Evolutionary conservation across 2,797 vertebrate genomes (phyloP).

Genomic region (Xyrichtys novacula): DNA sequence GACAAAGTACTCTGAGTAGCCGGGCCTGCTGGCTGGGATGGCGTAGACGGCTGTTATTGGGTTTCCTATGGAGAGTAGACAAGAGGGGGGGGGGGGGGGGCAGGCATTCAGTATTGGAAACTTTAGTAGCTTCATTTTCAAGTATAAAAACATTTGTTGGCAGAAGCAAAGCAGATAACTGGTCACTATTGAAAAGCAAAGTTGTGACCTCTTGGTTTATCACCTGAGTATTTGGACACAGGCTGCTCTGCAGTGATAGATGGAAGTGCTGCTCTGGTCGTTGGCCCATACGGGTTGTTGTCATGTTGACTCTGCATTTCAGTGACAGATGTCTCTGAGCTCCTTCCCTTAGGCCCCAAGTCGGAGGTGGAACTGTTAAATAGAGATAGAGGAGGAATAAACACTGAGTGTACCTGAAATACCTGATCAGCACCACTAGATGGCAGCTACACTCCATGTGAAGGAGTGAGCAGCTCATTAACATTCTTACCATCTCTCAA

Average conservation of each 20-base stretch:
- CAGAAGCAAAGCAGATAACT: background rate
- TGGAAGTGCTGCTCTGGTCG: slow-evolving; percentile 87
- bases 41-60: slow-evolving; percentile 97
- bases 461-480: slow-evolving; percentile 50
- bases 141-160: no score
- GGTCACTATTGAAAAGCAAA: slow-evolving; percentile 24
- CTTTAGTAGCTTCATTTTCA: no score
- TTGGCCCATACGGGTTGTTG: slow-evolving; percentile 85
- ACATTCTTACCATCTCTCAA: slow-evolving; percentile 71
- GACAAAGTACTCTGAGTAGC: slow-evolving; percentile 94
- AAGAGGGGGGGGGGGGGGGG: slow-evolving; percentile 1
- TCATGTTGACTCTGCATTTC: slow-evolving; percentile 90
- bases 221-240: slow-evolving; percentile 96
- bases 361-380: slow-evolving; percentile 92
- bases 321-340: slow-evolving; percentile 86
- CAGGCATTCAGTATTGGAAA: background rate
- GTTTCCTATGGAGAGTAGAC: slow-evolving; percentile 86
- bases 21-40: slow-evolving; percentile 93
- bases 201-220: slow-evolving; percentile 31
- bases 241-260: slow-evolving; percentile 89
- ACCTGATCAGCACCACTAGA: slow-evolving; percentile 56
- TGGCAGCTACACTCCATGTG: slow-evolving; percentile 55
- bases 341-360: slow-evolving; percentile 91
- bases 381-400: slow-evolving; percentile 32
- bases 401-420: slow-evolving; percentile 31